phyloP scores from a whole-genome alignment of 2,888 invertebrate species.

The Chloroclysta siterata region DNA sequence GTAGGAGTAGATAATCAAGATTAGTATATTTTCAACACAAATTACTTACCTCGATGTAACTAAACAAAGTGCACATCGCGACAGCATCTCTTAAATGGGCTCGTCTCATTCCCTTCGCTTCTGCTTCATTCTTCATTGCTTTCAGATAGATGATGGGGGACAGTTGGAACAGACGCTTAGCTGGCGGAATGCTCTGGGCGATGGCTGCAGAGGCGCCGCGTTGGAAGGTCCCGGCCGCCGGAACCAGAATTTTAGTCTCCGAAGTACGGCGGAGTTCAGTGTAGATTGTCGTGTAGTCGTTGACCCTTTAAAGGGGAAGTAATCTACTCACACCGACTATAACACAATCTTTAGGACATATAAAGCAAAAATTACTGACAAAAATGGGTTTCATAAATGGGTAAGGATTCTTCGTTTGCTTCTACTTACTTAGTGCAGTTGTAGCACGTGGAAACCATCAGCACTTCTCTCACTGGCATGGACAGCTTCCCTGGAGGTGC shows the following conservation, averaged over 20 bases:
- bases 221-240: constrained; percentile 88
- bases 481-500: constrained; percentile 88
- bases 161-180: constrained; percentile 85
- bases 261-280: constrained; percentile 87
- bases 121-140: constrained; percentile 93
- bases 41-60: constrained; percentile 63
- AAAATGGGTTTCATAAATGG: not conserved
- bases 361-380: not conserved
- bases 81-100: constrained; percentile 95
- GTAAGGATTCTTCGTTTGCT: not conserved
- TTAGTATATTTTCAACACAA: too few species aligned
- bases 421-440: constrained; percentile 75
- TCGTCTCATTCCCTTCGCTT: constrained; percentile 91
- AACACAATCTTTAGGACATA: too few species aligned
- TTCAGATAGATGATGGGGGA: constrained; percentile 95
- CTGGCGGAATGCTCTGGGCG: constrained; percentile 83
- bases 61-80: constrained; percentile 94
- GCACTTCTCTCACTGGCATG: constrained; percentile 78
- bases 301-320: constrained; percentile 77
- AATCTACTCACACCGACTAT: not conserved
- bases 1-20: too few species aligned
- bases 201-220: constrained; percentile 90
- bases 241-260: constrained; percentile 87
- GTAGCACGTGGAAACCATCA: constrained; percentile 85
- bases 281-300: constrained; percentile 89